Evolutionary conservation across 2,113 vertebrate genomes (phyloP).

Genomic region (Periophthalmus modestus): DNA sequence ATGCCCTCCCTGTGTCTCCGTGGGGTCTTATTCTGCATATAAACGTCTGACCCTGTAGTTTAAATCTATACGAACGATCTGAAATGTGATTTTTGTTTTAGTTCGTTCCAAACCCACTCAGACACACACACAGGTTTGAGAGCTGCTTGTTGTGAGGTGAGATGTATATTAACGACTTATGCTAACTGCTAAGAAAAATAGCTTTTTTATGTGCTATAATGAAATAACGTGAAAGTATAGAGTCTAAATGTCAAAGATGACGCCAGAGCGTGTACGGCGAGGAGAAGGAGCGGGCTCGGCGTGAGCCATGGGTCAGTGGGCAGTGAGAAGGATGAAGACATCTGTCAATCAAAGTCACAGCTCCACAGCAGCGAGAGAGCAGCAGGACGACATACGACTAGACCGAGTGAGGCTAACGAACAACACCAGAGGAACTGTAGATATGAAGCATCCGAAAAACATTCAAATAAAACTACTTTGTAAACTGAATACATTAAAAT

Average conservation of each 20-base stretch:
- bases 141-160: no score
- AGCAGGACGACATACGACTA: background rate
- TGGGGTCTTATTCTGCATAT: no score
- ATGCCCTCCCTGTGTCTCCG: no score
- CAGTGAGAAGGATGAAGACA: background rate
- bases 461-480: background rate
- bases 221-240: background rate
- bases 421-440: background rate
- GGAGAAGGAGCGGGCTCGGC: background rate
- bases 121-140: no score
- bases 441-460: background rate
- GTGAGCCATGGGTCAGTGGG: background rate
- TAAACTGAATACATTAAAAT: no score
- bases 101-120: no score
- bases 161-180: no score
- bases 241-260: background rate
- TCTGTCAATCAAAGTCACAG: constrained; percentile 6
- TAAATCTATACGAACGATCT: no score
- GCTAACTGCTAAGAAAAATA: no score
- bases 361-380: background rate
- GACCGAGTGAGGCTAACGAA: background rate
- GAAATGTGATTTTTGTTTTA: no score
- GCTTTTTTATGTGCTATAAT: background rate
- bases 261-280: background rate
- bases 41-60: no score